Evolutionary conservation across 2,113 vertebrate genomes (phyloP), one percentile per base, ranked within the genome.

Genomic region (Lasiurus borealis): DNA sequence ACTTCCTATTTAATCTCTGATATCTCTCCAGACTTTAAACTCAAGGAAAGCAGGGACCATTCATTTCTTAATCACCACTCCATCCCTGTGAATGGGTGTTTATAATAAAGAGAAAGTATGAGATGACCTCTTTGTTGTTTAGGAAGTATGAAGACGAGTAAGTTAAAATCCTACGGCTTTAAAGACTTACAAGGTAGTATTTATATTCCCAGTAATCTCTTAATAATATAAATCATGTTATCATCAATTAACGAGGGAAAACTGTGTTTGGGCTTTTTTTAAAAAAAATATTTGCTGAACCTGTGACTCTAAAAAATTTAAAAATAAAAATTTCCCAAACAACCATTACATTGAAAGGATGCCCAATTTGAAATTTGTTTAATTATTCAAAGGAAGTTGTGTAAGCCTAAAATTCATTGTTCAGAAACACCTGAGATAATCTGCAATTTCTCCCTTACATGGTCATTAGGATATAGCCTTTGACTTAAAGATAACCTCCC

Each of bases 111-210:
- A 77, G 8, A 57, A 91, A 77, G 46, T 64, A 16, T 90, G 18
- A 23, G n/a, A 34, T 54, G 71, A 40, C 25, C 29, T 66, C 57
- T 73, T 94, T 40, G 64, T 88, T 94, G 5, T 93, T 89, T 87
- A 81, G n/a, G 14, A 73, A 72, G 25, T 62, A 69, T 40, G 52
- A 71, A 77, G 34, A 87, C 40, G 2, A 78, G 23, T 75, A 83
- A 93, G 40, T 50, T 85, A 84, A 94, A 97, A 84, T 84, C 72
- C 34, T 52, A 27, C 54, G 75, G 16, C 46, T 92, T 95, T 95
- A 54, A 73, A 95, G 13, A 92, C 72, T 59, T 94, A 90, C 77
- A 93, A 78, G 72, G 31, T 29, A 80, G 9, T 8, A 69, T 66
- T 75, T 34, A 73, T 76, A 91, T 23, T 92, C 15, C 48, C 73